Base-by-base conservation (phyloP, 2,113 vertebrate genomes). In the Chaetura pelagica region DNA sequence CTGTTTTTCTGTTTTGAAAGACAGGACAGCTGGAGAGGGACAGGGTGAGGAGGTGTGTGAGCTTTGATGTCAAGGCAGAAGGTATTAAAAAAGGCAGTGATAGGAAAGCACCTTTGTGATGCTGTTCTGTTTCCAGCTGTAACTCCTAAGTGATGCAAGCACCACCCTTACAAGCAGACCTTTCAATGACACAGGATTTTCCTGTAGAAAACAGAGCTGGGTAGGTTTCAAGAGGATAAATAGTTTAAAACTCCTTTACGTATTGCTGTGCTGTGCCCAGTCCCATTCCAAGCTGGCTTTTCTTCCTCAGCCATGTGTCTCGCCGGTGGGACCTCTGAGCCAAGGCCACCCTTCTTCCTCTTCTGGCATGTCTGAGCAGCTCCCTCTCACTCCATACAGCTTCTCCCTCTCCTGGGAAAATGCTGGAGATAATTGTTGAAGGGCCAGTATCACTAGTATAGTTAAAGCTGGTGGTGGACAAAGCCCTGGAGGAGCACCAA, bases 331-430 rank as follows among this genome's bases (percentile, higher is more conserved):
- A 29, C 38, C 44, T 72, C 48, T n/a, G 72, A 49, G 20, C 29
- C 2, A 2, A 24, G 72, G 34, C 27, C 21, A 13, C 5, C 18
- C 10, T 52, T 44, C 42, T 26, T 67, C 51, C 42, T 61, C 19
- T n/a, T 44, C 12, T 14, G 51, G 48, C 14, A 6, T 1, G 4
- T 61, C 52, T 29, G 4, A 26, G 62, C 49, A 75, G n/a, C 67
- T 87, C 22, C 11, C 4, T 27, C 38, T 32, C 0, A 0, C 38
- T 44, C 51, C 2, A 8, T 12, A 9, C 20, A 16, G 10, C 63
- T 44, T 52, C 24, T 38, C 22, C n/a, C 15, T 76, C 16, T 55
- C 12, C 32, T 26, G 12, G 63, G 24, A 51, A 59, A 30, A 12
- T 4, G 21, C 40, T 15, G 5, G 29, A 26, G 13, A 12, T 71